Evolutionary conservation across 2,888 invertebrate genomes (phyloP).

Genomic region (Tipula unca): DNA sequence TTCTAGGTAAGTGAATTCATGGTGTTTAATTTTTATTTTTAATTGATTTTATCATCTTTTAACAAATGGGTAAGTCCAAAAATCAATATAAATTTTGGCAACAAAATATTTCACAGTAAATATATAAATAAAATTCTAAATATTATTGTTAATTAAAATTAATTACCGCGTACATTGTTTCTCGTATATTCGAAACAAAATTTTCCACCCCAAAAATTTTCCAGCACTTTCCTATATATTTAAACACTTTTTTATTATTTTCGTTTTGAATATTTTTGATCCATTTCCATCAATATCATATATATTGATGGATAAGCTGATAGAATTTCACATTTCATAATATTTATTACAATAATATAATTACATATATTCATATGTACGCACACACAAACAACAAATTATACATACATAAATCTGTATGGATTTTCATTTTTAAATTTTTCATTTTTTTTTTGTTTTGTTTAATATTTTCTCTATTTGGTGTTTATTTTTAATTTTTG

Average conservation of each 20-base stretch:
- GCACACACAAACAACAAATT: neutral
- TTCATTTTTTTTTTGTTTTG: neutral
- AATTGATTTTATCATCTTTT: neutral
- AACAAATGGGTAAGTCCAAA: neutral
- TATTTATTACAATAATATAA: neutral
- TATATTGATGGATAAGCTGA: neutral
- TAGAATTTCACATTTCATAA: neutral
- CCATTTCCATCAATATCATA: neutral
- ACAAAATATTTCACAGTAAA: neutral
- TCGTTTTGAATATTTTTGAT: neutral
- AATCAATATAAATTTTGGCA: neutral
- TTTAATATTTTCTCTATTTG: neutral
- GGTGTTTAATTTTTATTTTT: neutral
- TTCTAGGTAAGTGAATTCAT: neutral
- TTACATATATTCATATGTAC: neutral
- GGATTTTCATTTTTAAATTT: neutral
- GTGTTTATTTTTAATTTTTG: neutral
- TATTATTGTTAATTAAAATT: neutral
- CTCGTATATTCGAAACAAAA: neutral
- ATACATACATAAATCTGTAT: neutral
- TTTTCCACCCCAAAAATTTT: neutral
- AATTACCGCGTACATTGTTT: neutral
- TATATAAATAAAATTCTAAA: neutral
- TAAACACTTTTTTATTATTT: no score
- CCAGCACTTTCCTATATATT: no score